Conservation (phyloP, 2,113 vertebrate genomes). For the Macquaria australasica region DNA sequence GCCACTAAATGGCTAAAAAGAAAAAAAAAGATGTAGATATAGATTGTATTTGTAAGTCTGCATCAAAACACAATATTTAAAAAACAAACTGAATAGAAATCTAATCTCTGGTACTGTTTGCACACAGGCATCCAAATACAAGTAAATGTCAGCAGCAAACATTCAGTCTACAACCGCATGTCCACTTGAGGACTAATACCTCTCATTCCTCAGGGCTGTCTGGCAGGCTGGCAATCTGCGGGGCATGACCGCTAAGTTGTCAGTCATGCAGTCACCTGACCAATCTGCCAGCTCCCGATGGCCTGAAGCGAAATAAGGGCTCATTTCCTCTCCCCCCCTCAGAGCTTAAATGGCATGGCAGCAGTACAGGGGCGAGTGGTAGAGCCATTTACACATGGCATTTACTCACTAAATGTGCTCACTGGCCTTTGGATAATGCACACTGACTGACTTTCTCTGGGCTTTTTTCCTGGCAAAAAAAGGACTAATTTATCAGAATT, state of each 20-base stretch:
- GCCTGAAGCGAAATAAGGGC: slow-evolving; percentile 41
- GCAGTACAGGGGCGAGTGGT: slow-evolving; percentile 17
- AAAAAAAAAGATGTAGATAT: too few species aligned
- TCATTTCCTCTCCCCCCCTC: slow-evolving; percentile 19
- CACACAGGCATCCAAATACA: slow-evolving; percentile 21
- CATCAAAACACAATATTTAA: not conserved
- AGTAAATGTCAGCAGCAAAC: slow-evolving; percentile 28
- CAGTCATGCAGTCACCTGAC: slow-evolving; percentile 56
- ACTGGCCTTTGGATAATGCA: slow-evolving; percentile 72
- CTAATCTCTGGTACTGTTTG: slow-evolving; percentile 14
- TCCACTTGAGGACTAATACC: slow-evolving; percentile 16
- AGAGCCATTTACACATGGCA: slow-evolving; percentile 71
- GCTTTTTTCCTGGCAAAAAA: slow-evolving; percentile 41
- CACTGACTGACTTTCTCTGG: slow-evolving; percentile 43
- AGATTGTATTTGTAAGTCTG: not conserved
- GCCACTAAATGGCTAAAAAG: not conserved
- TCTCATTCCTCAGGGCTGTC: slow-evolving; percentile 18
- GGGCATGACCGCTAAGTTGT: slow-evolving; percentile 27
- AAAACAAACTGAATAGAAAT: not conserved
- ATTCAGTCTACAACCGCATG: not conserved
- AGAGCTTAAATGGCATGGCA: slow-evolving; percentile 59
- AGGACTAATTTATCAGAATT: slow-evolving; percentile 53
- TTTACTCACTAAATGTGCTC: slow-evolving; percentile 71
- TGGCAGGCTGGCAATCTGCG: slow-evolving; percentile 10
- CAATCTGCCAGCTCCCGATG: slow-evolving; percentile 34